Conservation (phyloP, 2,888 invertebrate species). For the Sicus ferrugineus region DNA sequence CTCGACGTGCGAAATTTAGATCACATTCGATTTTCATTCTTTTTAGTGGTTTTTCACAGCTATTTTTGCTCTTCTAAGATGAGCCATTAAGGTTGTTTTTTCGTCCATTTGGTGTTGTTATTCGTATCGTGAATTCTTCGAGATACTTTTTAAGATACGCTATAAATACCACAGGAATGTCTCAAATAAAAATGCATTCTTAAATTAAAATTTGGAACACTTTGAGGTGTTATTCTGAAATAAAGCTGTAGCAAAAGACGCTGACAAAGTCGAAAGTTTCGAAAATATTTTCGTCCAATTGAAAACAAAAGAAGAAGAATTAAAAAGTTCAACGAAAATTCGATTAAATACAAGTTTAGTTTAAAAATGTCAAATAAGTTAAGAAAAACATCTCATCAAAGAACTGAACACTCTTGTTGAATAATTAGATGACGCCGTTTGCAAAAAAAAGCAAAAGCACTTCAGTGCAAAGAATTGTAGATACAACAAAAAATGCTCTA, state of each 20-base stretch:
- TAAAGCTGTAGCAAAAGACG: not conserved
- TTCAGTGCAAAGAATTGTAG: no score
- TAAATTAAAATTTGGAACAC: constrained; percentile 31
- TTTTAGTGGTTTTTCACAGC: not conserved
- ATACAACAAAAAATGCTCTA: no score
- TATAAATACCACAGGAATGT: constrained; percentile 24
- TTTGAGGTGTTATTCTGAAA: constrained; percentile 24
- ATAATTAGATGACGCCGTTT: no score
- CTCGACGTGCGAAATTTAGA: constrained; percentile 11
- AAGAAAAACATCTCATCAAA: no score
- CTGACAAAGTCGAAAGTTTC: constrained; percentile 4
- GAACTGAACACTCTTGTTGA: no score
- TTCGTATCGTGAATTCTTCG: not conserved
- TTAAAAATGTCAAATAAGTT: no score
- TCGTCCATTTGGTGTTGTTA: not conserved
- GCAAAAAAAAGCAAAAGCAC: no score
- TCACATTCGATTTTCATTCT: not conserved
- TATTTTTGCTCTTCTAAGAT: not conserved
- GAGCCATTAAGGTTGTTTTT: not conserved
- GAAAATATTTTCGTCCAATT: not conserved
- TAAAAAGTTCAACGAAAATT: not conserved
- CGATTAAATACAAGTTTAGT: not conserved
- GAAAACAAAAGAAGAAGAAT: not conserved
- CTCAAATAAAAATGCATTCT: constrained; percentile 29
- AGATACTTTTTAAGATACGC: constrained; percentile 12